Percentiles rank a stretch among this genome's conserved stretches.
phyloP scores from a whole-genome alignment of 2,888 invertebrate genomes.

The Erannis defoliaria region DNA sequence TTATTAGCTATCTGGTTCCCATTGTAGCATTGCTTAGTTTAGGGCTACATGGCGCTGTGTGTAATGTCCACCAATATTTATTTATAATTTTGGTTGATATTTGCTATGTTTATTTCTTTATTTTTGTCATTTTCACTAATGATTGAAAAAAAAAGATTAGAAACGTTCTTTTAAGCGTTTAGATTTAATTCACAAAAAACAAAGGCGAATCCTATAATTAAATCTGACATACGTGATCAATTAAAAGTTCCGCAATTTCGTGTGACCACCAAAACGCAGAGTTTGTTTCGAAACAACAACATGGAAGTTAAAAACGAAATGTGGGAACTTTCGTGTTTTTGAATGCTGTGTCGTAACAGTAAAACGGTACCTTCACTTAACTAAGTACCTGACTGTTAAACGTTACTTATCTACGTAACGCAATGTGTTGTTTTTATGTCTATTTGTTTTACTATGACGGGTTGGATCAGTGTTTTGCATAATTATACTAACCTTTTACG shows the following conservation, averaged over 20 bases:
- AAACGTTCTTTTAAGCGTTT: too few relatives aligned
- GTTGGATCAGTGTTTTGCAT: background rate
- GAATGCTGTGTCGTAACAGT: constrained; percentile 40
- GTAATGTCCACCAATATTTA: too few relatives aligned
- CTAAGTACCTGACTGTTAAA: constrained; percentile 16
- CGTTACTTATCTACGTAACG: constrained; percentile 18
- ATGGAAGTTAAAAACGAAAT: constrained; percentile 39
- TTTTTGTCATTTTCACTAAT: too few relatives aligned
- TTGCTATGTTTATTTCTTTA: too few relatives aligned
- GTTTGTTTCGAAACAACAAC: constrained; percentile 41
- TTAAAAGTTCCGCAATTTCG: constrained; percentile 43
- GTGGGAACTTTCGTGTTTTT: constrained; percentile 44
- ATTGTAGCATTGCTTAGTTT: too few relatives aligned
- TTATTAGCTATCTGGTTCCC: too few relatives aligned
- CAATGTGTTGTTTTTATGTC: constrained; percentile 11
- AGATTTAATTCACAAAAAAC: background rate
- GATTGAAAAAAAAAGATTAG: too few relatives aligned
- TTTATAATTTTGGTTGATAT: too few relatives aligned
- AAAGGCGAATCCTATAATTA: constrained; percentile 13
- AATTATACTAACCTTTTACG: too few relatives aligned
- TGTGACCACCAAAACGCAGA: constrained; percentile 30
- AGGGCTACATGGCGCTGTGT: too few relatives aligned
- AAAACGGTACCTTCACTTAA: constrained; percentile 34
- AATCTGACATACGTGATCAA: constrained; percentile 37
- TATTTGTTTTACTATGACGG: constrained; percentile 1